These are phyloP conservation scores for Oasisia sp. DNA, from an alignment of 2,888 invertebrate genomes.

Conservation along the genomic window DNA sequence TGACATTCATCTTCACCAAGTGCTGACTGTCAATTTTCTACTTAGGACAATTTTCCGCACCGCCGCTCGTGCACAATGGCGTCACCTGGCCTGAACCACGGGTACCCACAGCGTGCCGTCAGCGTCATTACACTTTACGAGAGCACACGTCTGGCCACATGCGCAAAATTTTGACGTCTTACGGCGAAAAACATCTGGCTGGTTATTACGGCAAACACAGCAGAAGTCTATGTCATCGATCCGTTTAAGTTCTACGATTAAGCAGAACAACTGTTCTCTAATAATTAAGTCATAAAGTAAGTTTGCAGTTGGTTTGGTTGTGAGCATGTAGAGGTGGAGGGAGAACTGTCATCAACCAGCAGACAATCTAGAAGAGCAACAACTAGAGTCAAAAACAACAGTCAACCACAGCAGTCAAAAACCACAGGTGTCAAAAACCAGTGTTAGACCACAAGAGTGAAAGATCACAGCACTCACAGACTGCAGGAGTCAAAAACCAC, in stretches of 20 bases:
- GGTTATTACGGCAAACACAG: background rate
- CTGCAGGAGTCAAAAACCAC: background rate
- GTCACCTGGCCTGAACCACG: background rate
- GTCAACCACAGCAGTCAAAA: background rate
- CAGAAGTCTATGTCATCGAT: background rate
- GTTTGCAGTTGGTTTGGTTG: background rate
- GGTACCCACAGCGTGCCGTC: background rate
- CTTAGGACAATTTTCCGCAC: slow-evolving; percentile 13
- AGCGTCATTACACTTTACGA: background rate
- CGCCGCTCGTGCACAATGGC: slow-evolving; percentile 1
- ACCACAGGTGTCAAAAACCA: background rate
- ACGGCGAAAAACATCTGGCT: background rate
- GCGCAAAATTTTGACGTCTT: background rate
- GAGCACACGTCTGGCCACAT: background rate
- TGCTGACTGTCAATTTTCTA: slow-evolving; percentile 7
- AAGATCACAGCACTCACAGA: background rate
- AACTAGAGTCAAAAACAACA: background rate
- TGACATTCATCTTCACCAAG: slow-evolving; percentile 17
- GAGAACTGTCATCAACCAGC: background rate
- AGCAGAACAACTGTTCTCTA: background rate
- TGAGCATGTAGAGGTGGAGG: background rate
- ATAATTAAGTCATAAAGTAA: background rate
- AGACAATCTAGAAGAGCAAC: background rate
- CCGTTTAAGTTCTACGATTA: background rate
- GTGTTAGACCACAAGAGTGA: background rate